A percentile compares a stretch with the other conserved stretches of the same genome.
phyloP scores from a whole-genome alignment of 2,888 invertebrate genomes.

The Brachyptera putata region DNA sequence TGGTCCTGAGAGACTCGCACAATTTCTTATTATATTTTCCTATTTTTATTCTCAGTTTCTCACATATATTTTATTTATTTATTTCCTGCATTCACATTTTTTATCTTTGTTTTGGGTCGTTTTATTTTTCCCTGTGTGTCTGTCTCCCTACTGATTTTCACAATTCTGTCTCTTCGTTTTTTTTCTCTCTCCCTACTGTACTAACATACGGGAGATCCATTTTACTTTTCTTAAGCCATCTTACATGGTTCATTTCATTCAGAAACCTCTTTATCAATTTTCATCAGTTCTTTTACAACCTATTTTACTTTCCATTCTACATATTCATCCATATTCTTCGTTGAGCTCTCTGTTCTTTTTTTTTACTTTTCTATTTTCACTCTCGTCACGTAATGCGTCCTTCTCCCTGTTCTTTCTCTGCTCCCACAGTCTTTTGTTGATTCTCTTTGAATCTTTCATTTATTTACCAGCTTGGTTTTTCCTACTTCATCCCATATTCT shows the following conservation, averaged over 20 bases:
- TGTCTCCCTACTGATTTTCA: conserved; percentile 19
- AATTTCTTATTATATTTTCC: conserved; percentile 12
- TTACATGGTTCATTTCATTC: conserved; percentile 19
- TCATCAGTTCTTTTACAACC: conserved; percentile 18
- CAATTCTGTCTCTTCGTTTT: neutral
- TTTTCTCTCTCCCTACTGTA: neutral
- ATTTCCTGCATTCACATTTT: conserved; percentile 7
- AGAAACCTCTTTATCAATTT: conserved; percentile 8
- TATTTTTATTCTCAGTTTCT: conserved; percentile 16
- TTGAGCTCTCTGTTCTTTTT: neutral
- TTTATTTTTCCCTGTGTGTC: conserved; percentile 8
- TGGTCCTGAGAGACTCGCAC: conserved; percentile 8
- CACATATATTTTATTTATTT: conserved; percentile 20
- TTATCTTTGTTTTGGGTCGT: conserved; percentile 22
- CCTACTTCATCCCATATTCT: neutral
- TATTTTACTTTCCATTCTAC: conserved; percentile 13
- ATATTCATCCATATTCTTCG: conserved; percentile 10
- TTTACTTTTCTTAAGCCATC: conserved; percentile 9
- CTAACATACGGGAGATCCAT: neutral
- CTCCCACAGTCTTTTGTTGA: neutral
- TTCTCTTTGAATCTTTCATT: neutral
- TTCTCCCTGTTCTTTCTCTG: neutral
- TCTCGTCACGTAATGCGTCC: conserved; percentile 1
- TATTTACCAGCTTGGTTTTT: neutral
- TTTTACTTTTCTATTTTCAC: neutral